phyloP scores from a whole-genome alignment of 2,888 invertebrate genomes.

The Dynastes tityus region DNA sequence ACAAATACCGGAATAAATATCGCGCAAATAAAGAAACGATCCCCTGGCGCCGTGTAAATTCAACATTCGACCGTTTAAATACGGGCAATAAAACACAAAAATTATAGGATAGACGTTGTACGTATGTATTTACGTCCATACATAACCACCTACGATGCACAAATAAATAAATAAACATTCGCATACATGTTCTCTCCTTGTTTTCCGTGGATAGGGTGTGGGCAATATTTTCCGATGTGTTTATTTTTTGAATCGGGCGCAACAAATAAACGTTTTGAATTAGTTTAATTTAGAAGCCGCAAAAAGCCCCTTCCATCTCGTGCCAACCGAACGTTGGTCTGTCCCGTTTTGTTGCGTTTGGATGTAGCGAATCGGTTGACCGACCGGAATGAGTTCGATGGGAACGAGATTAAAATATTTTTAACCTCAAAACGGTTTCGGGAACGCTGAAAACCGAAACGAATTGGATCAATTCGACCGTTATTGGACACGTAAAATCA shows the following conservation, averaged over 20 bases:
- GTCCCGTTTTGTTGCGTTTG: too few relatives aligned
- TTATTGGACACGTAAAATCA: constrained; percentile 28
- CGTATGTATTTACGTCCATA: too few relatives aligned
- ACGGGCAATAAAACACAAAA: constrained; percentile 5
- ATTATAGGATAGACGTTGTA: not conserved
- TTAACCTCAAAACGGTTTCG: constrained; percentile 13
- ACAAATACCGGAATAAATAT: too few relatives aligned
- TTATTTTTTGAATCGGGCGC: not conserved
- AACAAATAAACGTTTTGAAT: constrained; percentile 19
- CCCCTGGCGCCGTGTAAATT: too few relatives aligned
- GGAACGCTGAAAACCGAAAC: not conserved
- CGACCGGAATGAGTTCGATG: not conserved
- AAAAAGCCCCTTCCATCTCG: not conserved
- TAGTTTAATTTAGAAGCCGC: constrained; percentile 20
- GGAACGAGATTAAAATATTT: constrained; percentile 18
- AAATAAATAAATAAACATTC: too few relatives aligned
- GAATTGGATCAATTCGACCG: constrained; percentile 10
- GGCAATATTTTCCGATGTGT: not conserved
- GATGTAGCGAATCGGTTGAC: too few relatives aligned
- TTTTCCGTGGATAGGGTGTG: too few relatives aligned
- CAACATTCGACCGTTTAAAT: not conserved
- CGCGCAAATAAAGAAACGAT: too few relatives aligned
- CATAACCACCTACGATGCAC: too few relatives aligned
- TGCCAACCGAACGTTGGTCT: too few relatives aligned
- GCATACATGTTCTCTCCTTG: too few relatives aligned